Evolutionary conservation across 2,113 vertebrate genomes (phyloP).

Genomic region (Tichodroma muraria): DNA sequence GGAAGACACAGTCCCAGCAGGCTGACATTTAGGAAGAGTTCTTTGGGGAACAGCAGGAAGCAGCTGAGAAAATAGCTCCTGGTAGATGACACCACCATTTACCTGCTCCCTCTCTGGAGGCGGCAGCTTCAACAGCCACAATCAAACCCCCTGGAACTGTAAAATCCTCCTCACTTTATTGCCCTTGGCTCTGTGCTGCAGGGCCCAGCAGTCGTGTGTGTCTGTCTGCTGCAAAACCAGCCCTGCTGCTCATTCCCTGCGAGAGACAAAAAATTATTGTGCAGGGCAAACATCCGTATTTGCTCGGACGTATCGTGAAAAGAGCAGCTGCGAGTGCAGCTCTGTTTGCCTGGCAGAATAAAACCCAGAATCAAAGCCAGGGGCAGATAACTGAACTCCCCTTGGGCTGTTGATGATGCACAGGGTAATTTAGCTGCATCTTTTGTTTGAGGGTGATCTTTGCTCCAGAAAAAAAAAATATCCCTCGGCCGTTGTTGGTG

Average conservation of each 20-base stretch:
- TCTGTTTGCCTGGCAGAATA: background rate
- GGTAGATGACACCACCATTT: background rate
- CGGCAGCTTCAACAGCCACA: background rate
- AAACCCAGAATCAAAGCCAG: background rate
- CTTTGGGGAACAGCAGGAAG: background rate
- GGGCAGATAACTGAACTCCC: background rate
- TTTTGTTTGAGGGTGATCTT: background rate
- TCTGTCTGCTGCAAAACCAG: background rate
- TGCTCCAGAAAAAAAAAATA: background rate
- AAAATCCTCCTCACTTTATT: background rate
- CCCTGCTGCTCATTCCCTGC: background rate
- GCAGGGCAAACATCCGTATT: conserved; percentile 33
- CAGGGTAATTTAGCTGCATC: background rate
- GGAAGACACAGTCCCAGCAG: background rate
- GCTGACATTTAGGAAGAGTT: background rate
- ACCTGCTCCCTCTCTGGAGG: background rate
- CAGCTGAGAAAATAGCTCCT: background rate
- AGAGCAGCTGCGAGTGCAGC: background rate
- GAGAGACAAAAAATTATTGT: background rate
- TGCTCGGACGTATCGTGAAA: background rate
- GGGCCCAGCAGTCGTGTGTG: background rate
- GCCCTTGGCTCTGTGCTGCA: background rate
- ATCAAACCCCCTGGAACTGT: background rate
- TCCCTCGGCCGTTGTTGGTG: background rate
- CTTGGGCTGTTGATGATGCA: background rate